phyloP scores from a whole-genome alignment of 2,797 vertebrate genomes.

The Coranthus polyacanthus region DNA sequence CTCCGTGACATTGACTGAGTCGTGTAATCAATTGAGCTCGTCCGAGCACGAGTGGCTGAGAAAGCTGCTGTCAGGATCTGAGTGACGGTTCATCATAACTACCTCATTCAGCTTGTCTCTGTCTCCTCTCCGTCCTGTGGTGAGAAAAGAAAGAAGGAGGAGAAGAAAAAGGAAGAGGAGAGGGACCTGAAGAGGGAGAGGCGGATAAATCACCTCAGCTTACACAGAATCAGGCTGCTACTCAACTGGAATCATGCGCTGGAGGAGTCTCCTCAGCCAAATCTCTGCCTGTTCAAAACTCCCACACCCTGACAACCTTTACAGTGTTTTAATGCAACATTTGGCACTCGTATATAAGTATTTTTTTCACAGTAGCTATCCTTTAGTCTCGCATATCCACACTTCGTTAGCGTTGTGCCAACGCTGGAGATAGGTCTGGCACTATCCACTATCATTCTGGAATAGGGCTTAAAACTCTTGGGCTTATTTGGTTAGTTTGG shows the following conservation, averaged over 20 bases:
- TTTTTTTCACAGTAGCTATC: no score
- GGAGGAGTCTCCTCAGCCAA: conserved; percentile 21
- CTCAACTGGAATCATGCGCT: conserved; percentile 37
- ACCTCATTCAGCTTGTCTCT: conserved; percentile 52
- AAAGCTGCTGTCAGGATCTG: conserved; percentile 80
- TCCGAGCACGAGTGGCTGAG: conserved; percentile 82
- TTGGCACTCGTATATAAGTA: not conserved
- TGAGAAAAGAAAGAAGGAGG: conserved; percentile 41
- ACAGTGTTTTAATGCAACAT: not conserved
- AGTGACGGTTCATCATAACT: conserved; percentile 82
- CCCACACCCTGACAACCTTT: conserved; percentile 26
- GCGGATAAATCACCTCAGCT: conserved; percentile 65
- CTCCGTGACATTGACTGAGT: conserved; percentile 92
- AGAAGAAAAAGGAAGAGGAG: conserved; percentile 18
- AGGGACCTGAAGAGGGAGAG: conserved; percentile 45
- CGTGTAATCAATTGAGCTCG: conserved; percentile 92
- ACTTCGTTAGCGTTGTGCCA: no score
- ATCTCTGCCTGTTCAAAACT: conserved; percentile 20
- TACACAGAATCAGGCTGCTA: conserved; percentile 35
- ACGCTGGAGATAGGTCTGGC: no score
- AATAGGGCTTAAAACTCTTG: no score
- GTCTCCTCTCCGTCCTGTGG: conserved; percentile 12
- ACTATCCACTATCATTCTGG: no score
- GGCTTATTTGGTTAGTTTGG: no score
- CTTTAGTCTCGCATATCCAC: no score